Conservation (phyloP, 2,113 vertebrate genomes). For the Anguilla japonica region DNA sequence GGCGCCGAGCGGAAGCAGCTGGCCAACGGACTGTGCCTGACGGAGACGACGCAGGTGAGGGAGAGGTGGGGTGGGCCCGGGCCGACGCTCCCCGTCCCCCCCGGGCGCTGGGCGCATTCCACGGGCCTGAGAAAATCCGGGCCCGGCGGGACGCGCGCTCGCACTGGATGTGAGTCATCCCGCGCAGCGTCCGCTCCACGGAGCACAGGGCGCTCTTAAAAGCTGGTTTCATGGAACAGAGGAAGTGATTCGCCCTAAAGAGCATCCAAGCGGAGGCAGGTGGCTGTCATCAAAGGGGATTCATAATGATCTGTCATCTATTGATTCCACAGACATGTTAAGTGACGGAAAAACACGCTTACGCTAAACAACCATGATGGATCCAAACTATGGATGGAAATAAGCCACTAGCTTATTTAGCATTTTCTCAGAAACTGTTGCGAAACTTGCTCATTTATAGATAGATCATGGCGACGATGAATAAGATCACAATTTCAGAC, state of each 20-base stretch:
- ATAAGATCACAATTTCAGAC: no score
- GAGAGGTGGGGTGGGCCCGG: background rate
- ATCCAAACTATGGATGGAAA: background rate
- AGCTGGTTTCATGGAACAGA: background rate
- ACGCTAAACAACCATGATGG: background rate
- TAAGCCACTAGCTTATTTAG: background rate
- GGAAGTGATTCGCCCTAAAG: background rate
- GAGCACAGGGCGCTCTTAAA: background rate
- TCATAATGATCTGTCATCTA: background rate
- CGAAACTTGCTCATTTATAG: no score
- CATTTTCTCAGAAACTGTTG: background rate
- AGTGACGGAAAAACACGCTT: background rate
- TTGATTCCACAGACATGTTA: background rate
- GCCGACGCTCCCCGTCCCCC: no score
- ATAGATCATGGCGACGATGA: no score
- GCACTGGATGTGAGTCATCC: background rate
- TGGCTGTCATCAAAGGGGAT: background rate
- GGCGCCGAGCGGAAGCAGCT: conserved; percentile 80
- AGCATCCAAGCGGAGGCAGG: background rate
- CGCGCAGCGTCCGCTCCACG: background rate
- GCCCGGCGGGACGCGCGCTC: background rate
- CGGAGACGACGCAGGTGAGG: conserved; percentile 74
- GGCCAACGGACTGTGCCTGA: conserved; percentile 76
- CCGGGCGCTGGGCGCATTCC: background rate
- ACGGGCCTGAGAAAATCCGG: background rate